Percentiles rank a stretch among this genome's conserved stretches.
These are phyloP conservation scores for Perizoma flavofasciatum DNA, from an alignment of 2,888 invertebrate genomes.

Conservation along the genomic window DNA sequence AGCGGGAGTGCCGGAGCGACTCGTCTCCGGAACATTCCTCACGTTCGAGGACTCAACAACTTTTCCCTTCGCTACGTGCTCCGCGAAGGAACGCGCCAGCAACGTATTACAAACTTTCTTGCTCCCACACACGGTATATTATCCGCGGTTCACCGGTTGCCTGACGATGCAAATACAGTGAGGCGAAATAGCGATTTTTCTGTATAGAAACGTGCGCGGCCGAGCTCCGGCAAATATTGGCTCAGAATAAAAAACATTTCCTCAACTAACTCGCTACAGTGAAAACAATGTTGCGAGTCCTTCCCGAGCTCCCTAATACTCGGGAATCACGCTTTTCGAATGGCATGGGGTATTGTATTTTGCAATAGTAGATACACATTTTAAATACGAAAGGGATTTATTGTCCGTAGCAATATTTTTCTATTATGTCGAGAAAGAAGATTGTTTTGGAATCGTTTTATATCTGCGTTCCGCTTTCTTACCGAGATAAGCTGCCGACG, in stretches of 20 bases:
- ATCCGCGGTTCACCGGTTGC: slow-evolving; percentile 10
- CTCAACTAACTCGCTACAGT: slow-evolving; percentile 14
- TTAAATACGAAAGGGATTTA: slow-evolving; percentile 11
- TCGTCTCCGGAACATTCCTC: slow-evolving; percentile 30
- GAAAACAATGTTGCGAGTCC: slow-evolving; percentile 17
- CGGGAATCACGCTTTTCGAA: slow-evolving; percentile 7
- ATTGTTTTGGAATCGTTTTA: slow-evolving; percentile 10
- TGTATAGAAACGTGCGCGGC: slow-evolving; percentile 27
- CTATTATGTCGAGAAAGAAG: slow-evolving; percentile 3
- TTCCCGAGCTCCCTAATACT: slow-evolving; percentile 11
- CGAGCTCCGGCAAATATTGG: slow-evolving; percentile 28
- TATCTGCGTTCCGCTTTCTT: slow-evolving; percentile 6
- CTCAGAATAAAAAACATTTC: slow-evolving; percentile 29
- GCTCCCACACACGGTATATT: slow-evolving; percentile 14
- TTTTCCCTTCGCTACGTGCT: slow-evolving; percentile 37
- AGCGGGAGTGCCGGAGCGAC: slow-evolving; percentile 20
- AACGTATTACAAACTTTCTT: slow-evolving; percentile 23
- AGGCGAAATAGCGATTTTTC: slow-evolving; percentile 33
- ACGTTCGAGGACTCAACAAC: slow-evolving; percentile 39
- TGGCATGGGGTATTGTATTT: slow-evolving; percentile 2
- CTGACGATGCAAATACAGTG: slow-evolving; percentile 33
- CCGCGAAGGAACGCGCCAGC: slow-evolving; percentile 8
- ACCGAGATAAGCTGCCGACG: slow-evolving; percentile 6
- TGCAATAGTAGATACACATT: slow-evolving; percentile 1
- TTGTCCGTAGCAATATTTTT: slow-evolving; percentile 4